Evolutionary conservation across 2,888 invertebrate species (phyloP).

Genomic region (Leptogaster cylindrica): DNA sequence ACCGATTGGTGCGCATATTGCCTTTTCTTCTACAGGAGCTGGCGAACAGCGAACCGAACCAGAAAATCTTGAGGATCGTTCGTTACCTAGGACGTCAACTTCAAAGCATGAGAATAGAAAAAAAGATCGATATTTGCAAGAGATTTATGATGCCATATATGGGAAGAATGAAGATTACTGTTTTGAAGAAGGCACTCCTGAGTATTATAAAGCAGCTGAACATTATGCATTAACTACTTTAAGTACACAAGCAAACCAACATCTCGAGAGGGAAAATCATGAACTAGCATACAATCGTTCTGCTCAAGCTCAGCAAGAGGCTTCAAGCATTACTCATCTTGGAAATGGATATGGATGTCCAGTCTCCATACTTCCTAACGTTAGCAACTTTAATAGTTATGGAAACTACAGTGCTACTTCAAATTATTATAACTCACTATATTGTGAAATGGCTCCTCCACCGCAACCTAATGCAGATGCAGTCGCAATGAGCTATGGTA

Average conservation of each 20-base stretch:
- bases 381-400: too few species aligned
- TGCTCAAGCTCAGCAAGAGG: too few species aligned
- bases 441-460: too few species aligned
- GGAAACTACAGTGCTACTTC: too few species aligned
- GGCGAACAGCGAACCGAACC: not conserved
- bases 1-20: not conserved
- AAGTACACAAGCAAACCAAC: not conserved
- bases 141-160: slow-evolving; percentile 54
- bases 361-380: too few species aligned
- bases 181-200: slow-evolving; percentile 49
- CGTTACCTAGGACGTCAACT: too few species aligned
- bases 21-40: not conserved
- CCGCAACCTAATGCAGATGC: too few species aligned
- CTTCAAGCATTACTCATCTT: too few species aligned
- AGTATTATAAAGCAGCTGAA: slow-evolving; percentile 56
- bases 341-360: too few species aligned
- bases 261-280: not conserved
- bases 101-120: not conserved
- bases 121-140: slow-evolving; percentile 49
- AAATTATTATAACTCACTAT: too few species aligned
- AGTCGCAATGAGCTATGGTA: too few species aligned
- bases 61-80: not conserved
- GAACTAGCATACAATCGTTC: not conserved
- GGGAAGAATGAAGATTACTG: slow-evolving; percentile 48
- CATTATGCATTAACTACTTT: slow-evolving; percentile 54